A percentile compares a stretch with the other conserved stretches of the same genome.
These are phyloP conservation scores for Tragelaphus buxtoni DNA, from an alignment of 2,113 vertebrate species.

Conservation along the genomic window DNA sequence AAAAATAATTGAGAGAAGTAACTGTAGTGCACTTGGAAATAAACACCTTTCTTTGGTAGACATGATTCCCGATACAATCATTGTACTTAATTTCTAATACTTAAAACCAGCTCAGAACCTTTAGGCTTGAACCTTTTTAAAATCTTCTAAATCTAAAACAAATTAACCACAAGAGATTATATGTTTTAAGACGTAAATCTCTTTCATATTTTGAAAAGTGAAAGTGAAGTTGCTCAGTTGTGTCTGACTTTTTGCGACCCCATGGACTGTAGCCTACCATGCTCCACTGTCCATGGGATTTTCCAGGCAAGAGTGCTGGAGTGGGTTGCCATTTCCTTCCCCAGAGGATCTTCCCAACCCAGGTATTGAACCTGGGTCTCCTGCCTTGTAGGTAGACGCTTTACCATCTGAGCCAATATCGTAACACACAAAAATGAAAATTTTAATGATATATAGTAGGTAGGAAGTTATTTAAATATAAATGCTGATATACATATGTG, in stretches of 20 bases:
- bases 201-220: background rate
- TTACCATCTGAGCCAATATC: background rate
- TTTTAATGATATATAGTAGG: background rate
- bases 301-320: background rate
- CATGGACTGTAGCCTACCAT: background rate
- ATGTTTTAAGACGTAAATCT: background rate
- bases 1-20: background rate
- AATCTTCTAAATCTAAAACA: background rate
- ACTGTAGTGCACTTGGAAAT: background rate
- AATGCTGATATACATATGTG: background rate
- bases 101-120: conserved; percentile 23
- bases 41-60: background rate
- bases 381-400: background rate
- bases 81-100: background rate
- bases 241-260: background rate
- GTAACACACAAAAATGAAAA: background rate
- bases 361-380: background rate
- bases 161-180: background rate
- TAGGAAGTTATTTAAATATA: background rate
- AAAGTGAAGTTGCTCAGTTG: background rate
- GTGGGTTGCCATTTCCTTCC: background rate
- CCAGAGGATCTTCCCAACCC: background rate
- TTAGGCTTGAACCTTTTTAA: background rate
- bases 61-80: background rate
- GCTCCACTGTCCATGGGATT: background rate